A percentile compares a stretch with the other conserved stretches of the same genome.
Conservation (phyloP, 2,888 invertebrate species). For the Drosophila planitibia region DNA sequence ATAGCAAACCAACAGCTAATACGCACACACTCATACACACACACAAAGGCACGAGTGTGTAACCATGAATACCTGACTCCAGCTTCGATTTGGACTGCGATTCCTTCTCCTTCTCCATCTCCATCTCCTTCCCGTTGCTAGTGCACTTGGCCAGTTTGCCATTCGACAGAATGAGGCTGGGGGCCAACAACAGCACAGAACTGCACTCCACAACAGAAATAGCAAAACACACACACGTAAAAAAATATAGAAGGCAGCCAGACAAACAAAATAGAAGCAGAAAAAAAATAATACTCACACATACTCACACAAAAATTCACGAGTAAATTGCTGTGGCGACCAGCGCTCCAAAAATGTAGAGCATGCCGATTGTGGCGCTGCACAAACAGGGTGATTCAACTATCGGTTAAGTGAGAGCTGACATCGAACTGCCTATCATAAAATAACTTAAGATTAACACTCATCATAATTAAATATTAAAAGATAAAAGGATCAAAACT, state of each 20-base stretch:
- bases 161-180: slow-evolving; percentile 3
- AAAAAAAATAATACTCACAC: slow-evolving; percentile 18
- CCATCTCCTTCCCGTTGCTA: slow-evolving; percentile 1
- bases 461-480: background rate
- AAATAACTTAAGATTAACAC: background rate
- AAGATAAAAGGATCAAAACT: background rate
- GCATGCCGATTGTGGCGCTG: slow-evolving; percentile 57
- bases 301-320: slow-evolving; percentile 22
- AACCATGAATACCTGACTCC: slow-evolving; percentile 35
- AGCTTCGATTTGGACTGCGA: slow-evolving; percentile 22
- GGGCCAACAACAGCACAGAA: slow-evolving; percentile 38
- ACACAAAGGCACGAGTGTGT: background rate
- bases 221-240: slow-evolving; percentile 21
- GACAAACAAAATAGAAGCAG: slow-evolving; percentile 54
- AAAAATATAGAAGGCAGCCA: slow-evolving; percentile 28
- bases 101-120: slow-evolving; percentile 8
- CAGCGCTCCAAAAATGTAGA: slow-evolving; percentile 64
- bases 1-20: slow-evolving; percentile 55
- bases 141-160: slow-evolving; percentile 33
- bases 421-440: background rate
- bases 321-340: slow-evolving; percentile 69
- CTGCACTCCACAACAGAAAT: slow-evolving; percentile 35
- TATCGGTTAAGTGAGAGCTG: background rate
- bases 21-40: slow-evolving; percentile 18
- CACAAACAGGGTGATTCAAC: slow-evolving; percentile 56